phyloP scores from a whole-genome alignment of 92 coral and sea anemone species.

The Umimayanthus chanpuru region DNA sequence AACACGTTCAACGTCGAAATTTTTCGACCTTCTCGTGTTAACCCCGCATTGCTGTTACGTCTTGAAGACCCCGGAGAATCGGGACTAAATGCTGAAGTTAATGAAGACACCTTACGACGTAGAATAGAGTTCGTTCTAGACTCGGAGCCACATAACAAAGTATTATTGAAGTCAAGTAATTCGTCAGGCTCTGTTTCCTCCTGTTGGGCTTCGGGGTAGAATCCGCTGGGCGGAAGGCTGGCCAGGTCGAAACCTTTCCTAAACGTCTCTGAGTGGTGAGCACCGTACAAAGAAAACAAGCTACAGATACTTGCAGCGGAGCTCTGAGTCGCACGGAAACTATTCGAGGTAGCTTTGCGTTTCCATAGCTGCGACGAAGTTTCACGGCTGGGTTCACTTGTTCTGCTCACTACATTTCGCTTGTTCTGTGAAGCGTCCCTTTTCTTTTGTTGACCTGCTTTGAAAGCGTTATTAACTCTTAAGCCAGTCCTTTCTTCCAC shows the following conservation, averaged over 20 bases:
- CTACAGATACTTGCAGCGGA: slow-evolving; percentile 17
- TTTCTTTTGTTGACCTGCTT: slow-evolving; percentile 12
- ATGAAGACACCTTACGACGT: slow-evolving; percentile 45
- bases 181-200: slow-evolving; percentile 46
- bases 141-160: background rate
- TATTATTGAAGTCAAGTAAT: background rate
- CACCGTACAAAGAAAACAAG: slow-evolving; percentile 67
- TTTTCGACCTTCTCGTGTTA: slow-evolving; percentile 49
- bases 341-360: slow-evolving; percentile 10
- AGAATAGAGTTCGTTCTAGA: background rate
- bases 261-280: slow-evolving; percentile 68
- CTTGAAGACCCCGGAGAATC: slow-evolving; percentile 22
- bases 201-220: slow-evolving; percentile 69
- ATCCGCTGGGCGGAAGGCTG: slow-evolving; percentile 78
- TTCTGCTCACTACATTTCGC: background rate
- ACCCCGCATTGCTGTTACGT: slow-evolving; percentile 39
- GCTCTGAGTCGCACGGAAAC: background rate
- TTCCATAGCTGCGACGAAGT: slow-evolving; percentile 12
- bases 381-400: background rate
- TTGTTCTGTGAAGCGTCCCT: slow-evolving; percentile 20
- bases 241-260: slow-evolving; percentile 72
- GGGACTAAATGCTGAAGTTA: background rate
- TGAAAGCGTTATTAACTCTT: background rate
- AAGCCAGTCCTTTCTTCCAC: background rate
- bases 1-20: slow-evolving; percentile 38